phyloP scores from a whole-genome alignment of 1,140 invertebrate species.

The Scaptomyza pallida region DNA sequence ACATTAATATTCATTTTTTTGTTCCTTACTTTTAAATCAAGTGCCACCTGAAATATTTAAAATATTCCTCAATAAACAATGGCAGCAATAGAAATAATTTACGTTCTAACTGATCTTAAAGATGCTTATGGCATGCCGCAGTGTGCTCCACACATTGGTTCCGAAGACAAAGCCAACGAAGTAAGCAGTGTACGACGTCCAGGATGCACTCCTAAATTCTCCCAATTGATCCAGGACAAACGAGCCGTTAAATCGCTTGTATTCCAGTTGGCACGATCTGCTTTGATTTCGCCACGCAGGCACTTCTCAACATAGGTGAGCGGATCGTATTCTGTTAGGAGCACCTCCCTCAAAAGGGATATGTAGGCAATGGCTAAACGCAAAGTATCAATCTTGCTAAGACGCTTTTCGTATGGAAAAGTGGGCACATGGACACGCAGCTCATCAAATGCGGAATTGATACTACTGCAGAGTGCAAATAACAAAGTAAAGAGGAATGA shows the following conservation, averaged over 20 bases:
- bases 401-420: slow-evolving; percentile 98
- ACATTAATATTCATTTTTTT: not conserved
- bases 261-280: slow-evolving; percentile 95
- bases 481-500: not conserved
- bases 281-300: slow-evolving; percentile 93
- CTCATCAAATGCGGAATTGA: slow-evolving; percentile 99
- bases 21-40: not conserved
- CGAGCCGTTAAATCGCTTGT: slow-evolving; percentile 98
- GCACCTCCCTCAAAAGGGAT: slow-evolving; percentile 94
- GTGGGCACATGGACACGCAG: slow-evolving; percentile 97
- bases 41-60: slow-evolving; percentile 13
- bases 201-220: slow-evolving; percentile 97
- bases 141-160: slow-evolving; percentile 86
- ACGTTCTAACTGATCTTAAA: not conserved
- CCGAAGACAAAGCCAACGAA: slow-evolving; percentile 91
- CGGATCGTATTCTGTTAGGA: slow-evolving; percentile 95
- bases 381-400: slow-evolving; percentile 98
- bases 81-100: not conserved
- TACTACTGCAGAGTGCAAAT: slow-evolving; percentile 91
- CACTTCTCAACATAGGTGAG: slow-evolving; percentile 97
- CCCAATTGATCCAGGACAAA: slow-evolving; percentile 99
- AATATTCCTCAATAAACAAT: slow-evolving; percentile 8
- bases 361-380: slow-evolving; percentile 98
- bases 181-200: slow-evolving; percentile 92
- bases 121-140: slow-evolving; percentile 64